Percentiles rank a stretch among this genome's conserved stretches.
Evolutionary conservation across 2,888 invertebrate genomes (phyloP).

Genomic region (Macroteleia sp.): DNA sequence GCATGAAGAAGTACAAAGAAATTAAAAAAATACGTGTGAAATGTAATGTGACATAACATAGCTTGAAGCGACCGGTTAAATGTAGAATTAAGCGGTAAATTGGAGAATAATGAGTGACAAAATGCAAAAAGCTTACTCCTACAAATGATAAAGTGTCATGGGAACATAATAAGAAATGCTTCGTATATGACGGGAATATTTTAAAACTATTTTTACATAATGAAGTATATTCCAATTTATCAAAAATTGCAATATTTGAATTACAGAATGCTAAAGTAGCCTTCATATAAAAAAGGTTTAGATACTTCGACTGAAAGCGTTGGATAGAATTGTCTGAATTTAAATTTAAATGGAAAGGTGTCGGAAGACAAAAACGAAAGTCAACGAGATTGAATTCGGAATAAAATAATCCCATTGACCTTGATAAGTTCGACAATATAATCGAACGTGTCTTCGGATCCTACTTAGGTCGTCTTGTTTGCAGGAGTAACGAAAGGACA

Average conservation of each 20-base stretch:
- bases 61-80: not conserved
- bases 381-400: not conserved
- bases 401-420: constrained; percentile 11
- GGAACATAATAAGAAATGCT: not conserved
- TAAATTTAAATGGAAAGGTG: no score
- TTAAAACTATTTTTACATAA: not conserved
- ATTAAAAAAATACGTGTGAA: not conserved
- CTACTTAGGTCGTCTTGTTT: not conserved
- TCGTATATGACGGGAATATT: not conserved
- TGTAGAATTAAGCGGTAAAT: constrained; percentile 18
- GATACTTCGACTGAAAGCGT: no score
- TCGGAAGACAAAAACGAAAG: not conserved
- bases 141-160: not conserved
- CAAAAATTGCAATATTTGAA: no score
- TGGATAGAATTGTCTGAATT: no score
- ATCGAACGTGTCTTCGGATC: constrained; percentile 9
- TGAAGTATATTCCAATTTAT: no score
- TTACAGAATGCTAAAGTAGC: no score
- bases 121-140: not conserved
- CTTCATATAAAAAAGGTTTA: no score
- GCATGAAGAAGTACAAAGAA: no score
- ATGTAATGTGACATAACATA: not conserved
- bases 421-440: constrained; percentile 14
- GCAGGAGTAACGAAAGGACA: not conserved
- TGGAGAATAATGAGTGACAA: not conserved